Percentiles rank a stretch among this genome's conserved stretches.
Evolutionary conservation across 2,888 invertebrate genomes (phyloP).

Genomic region (Euzophera pinguis): DNA sequence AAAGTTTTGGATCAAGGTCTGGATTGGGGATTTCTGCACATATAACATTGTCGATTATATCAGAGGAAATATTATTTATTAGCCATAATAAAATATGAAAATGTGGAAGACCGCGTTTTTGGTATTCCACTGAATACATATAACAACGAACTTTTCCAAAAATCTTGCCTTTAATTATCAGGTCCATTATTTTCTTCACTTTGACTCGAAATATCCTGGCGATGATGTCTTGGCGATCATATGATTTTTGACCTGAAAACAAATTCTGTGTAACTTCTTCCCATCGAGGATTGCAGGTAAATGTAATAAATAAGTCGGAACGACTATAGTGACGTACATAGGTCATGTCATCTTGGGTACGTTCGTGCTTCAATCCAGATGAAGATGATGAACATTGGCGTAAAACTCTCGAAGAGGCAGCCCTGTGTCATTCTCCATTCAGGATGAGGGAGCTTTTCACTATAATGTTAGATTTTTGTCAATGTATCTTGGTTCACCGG

Average conservation of each 20-base stretch:
- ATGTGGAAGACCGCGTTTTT: constrained; percentile 15
- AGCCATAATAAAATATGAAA: constrained; percentile 27
- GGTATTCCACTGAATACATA: constrained; percentile 10
- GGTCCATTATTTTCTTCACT: constrained; percentile 24
- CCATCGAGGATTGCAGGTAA: not conserved
- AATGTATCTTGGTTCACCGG: not conserved
- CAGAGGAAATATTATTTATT: constrained; percentile 19
- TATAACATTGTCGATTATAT: constrained; percentile 27
- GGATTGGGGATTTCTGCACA: constrained; percentile 29
- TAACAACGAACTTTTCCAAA: constrained; percentile 27
- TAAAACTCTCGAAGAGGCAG: not conserved
- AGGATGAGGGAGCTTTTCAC: not conserved
- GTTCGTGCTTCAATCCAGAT: not conserved
- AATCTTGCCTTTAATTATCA: constrained; percentile 26
- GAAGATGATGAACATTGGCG: not conserved
- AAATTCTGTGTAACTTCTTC: not conserved
- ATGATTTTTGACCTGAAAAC: too few relatives aligned
- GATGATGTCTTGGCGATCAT: constrained; percentile 21
- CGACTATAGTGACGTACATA: not conserved
- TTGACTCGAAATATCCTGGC: constrained; percentile 30
- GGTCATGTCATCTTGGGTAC: not conserved
- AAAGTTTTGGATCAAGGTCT: constrained; percentile 18
- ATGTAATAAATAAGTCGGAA: not conserved
- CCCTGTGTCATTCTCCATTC: not conserved
- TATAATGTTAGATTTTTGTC: not conserved